phyloP scores from a whole-genome alignment of 2,113 vertebrate genomes.

The Eulemur rufifrons region DNA sequence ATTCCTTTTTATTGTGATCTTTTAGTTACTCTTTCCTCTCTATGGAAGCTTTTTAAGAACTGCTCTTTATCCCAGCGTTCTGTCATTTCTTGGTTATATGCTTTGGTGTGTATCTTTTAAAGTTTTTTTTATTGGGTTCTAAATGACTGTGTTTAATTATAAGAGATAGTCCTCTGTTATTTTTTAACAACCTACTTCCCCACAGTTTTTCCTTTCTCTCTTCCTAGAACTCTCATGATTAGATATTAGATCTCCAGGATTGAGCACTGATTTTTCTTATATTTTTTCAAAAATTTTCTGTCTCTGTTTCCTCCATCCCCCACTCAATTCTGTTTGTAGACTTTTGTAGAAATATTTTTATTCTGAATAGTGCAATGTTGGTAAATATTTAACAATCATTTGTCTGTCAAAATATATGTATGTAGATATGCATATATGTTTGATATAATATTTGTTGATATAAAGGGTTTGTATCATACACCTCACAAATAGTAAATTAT shows the following conservation, averaged over 20 bases:
- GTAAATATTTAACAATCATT: background rate
- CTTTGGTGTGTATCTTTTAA: background rate
- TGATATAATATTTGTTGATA: background rate
- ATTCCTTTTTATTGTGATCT: background rate
- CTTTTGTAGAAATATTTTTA: background rate
- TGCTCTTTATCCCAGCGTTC: background rate
- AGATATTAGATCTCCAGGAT: background rate
- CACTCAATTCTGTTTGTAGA: background rate
- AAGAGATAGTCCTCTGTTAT: background rate
- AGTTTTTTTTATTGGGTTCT: background rate
- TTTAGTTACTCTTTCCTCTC: background rate
- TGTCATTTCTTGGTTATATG: background rate
- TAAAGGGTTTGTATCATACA: background rate
- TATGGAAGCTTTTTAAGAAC: background rate
- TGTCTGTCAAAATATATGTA: background rate
- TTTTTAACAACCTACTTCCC: background rate
- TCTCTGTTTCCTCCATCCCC: background rate
- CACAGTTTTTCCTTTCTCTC: background rate
- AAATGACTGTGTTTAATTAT: background rate
- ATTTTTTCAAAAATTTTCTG: background rate
- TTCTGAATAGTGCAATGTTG: background rate
- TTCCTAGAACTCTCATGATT: background rate
- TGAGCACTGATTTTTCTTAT: background rate
- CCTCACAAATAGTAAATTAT: background rate
- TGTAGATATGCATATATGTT: background rate